These are phyloP conservation scores for Macrotus californicus DNA, from an alignment of 2,113 vertebrate species.

Conservation along the genomic window DNA sequence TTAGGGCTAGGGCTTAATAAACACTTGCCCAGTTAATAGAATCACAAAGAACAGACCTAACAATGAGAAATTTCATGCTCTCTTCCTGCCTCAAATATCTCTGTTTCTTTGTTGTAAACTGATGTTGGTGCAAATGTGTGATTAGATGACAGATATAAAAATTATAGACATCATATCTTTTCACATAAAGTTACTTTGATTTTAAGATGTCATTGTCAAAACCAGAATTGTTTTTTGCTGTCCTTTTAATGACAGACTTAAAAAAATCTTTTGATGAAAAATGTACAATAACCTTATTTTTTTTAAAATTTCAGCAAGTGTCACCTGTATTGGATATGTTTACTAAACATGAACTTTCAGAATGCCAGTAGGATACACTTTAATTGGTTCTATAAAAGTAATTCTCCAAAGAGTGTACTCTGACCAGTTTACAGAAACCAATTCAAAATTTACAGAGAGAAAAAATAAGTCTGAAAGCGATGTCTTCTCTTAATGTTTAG, in stretches of 20 bases:
- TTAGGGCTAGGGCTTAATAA: not conserved
- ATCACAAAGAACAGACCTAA: not conserved
- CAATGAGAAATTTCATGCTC: not conserved
- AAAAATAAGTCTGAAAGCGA: not conserved
- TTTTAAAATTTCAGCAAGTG: not conserved
- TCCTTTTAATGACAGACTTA: not conserved
- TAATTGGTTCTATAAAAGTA: slow-evolving; percentile 55
- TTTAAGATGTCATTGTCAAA: slow-evolving; percentile 10
- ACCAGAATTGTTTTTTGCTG: not conserved
- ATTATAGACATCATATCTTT: not conserved
- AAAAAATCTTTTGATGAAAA: slow-evolving; percentile 16
- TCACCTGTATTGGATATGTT: not conserved
- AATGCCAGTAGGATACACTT: not conserved
- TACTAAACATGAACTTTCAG: not conserved
- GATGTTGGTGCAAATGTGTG: not conserved
- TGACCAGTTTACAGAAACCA: slow-evolving; percentile 3
- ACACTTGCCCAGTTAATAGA: slow-evolving; percentile 17
- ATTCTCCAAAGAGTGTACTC: not conserved
- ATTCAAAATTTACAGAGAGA: not conserved
- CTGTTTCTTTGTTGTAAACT: not conserved
- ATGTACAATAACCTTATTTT: not conserved
- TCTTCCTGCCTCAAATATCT: not conserved
- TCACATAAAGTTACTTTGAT: not conserved
- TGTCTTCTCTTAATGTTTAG: not conserved
- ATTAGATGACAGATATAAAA: slow-evolving; percentile 15